A percentile compares a stretch with the other conserved stretches of the same genome.
Evolutionary conservation across 64 coral and sea anemone genomes (phyloP).

Genomic region (Actinia tenebrosa): DNA sequence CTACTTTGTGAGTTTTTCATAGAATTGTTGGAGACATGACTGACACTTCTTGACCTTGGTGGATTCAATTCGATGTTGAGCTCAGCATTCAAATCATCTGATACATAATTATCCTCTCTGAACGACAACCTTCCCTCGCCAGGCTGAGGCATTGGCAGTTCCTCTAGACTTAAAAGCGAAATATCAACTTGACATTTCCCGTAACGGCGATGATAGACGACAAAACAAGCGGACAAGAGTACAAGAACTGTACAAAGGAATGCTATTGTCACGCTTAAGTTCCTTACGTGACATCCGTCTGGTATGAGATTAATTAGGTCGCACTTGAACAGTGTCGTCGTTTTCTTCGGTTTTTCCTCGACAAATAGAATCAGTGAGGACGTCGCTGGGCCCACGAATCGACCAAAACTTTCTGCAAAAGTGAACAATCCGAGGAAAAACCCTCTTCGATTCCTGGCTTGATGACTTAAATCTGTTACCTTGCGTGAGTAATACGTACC

Average conservation of each 20-base stretch:
- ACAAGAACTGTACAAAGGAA: conserved; percentile 37
- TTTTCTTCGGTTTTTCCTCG: conserved; percentile 12
- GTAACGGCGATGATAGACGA: conserved; percentile 63
- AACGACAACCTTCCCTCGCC: conserved; percentile 3
- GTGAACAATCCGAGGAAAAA: conserved; percentile 82
- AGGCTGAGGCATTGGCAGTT: conserved; percentile 42
- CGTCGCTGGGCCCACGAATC: conserved; percentile 68
- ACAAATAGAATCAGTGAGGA: conserved; percentile 61
- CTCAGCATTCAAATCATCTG: background rate
- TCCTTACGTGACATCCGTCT: conserved; percentile 54
- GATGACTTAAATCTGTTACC: conserved; percentile 81
- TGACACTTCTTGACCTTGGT: conserved; percentile 14
- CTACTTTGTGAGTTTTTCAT: conserved; percentile 11
- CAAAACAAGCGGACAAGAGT: conserved; percentile 32
- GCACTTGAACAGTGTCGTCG: conserved; percentile 20
- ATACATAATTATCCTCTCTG: background rate
- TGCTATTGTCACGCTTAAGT: conserved; percentile 58
- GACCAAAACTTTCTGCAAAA: conserved; percentile 79
- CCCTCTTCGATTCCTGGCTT: conserved; percentile 85
- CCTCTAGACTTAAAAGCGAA: conserved; percentile 51
- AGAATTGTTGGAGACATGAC: background rate
- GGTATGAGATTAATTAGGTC: conserved; percentile 41
- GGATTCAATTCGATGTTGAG: conserved; percentile 17
- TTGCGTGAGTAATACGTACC: conserved; percentile 93
- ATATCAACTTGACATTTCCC: conserved; percentile 64